Evolutionary conservation across 1,140 invertebrate species (phyloP).

Genomic region (Drosophila funebris): DNA sequence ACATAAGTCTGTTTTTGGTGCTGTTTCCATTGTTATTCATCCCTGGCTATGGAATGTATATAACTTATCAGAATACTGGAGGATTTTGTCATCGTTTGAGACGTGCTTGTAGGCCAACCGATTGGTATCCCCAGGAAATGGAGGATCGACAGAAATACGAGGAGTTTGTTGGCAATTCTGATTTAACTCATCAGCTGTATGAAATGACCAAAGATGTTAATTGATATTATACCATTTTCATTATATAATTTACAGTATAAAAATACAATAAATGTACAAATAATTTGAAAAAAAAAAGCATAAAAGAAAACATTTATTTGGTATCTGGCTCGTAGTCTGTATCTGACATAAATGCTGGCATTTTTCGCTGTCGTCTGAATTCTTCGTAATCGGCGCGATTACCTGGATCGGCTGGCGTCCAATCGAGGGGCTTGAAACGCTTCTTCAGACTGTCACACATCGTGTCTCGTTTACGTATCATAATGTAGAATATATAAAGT

Average conservation of each 20-base stretch:
- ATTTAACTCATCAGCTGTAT: constrained; percentile 70
- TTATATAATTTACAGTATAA: neutral
- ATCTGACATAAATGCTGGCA: constrained; percentile 61
- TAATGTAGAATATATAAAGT: constrained; percentile 85
- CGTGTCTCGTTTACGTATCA: constrained; percentile 81
- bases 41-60: constrained; percentile 64
- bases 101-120: constrained; percentile 65
- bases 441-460: constrained; percentile 61
- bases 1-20: constrained; percentile 44
- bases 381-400: constrained; percentile 47
- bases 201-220: constrained; percentile 64
- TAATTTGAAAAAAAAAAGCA: neutral
- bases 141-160: constrained; percentile 74
- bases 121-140: constrained; percentile 76
- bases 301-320: too few species aligned
- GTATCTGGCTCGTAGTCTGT: constrained; percentile 34
- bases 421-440: constrained; percentile 60
- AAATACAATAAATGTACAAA: neutral
- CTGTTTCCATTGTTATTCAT: constrained; percentile 54
- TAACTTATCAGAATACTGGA: constrained; percentile 56
- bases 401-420: constrained; percentile 69
- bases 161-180: constrained; percentile 62
- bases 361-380: constrained; percentile 25
- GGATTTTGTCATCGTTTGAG: constrained; percentile 51
- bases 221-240: neutral